Evolutionary conservation across 2,113 vertebrate species (phyloP).

Genomic region (Etheostoma cragini): DNA sequence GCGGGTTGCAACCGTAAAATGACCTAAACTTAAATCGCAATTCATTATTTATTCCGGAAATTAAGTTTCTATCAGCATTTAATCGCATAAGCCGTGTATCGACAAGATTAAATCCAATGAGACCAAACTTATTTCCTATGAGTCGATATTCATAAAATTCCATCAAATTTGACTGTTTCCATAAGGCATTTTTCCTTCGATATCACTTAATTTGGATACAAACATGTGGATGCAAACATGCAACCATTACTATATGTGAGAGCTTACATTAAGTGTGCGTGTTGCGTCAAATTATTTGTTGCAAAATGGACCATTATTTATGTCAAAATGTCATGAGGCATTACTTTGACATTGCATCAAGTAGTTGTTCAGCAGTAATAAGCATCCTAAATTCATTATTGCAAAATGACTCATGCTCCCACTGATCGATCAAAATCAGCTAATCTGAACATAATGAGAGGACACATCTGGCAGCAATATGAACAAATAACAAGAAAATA

Average conservation of each 20-base stretch:
- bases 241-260: background rate
- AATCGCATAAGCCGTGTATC: too few species aligned
- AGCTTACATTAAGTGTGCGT: background rate
- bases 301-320: background rate
- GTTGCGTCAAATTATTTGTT: background rate
- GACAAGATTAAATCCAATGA: too few species aligned
- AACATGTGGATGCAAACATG: background rate
- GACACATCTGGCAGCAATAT: slow-evolving; percentile 39
- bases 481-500: slow-evolving; percentile 24
- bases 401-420: slow-evolving; percentile 20
- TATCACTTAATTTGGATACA: too few species aligned
- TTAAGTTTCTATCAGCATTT: too few species aligned
- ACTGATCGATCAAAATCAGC: slow-evolving; percentile 9
- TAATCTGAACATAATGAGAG: slow-evolving; percentile 9
- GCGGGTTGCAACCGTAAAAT: too few species aligned
- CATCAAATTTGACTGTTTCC: too few species aligned
- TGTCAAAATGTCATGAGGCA: background rate
- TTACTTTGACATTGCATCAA: background rate
- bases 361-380: slow-evolving; percentile 9
- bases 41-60: too few species aligned
- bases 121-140: too few species aligned
- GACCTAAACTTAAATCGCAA: too few species aligned
- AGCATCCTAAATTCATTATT: background rate
- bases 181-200: too few species aligned
- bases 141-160: too few species aligned